phyloP scores from a whole-genome alignment of 2,113 vertebrate genomes.

The Apistogramma diplotaenia region DNA sequence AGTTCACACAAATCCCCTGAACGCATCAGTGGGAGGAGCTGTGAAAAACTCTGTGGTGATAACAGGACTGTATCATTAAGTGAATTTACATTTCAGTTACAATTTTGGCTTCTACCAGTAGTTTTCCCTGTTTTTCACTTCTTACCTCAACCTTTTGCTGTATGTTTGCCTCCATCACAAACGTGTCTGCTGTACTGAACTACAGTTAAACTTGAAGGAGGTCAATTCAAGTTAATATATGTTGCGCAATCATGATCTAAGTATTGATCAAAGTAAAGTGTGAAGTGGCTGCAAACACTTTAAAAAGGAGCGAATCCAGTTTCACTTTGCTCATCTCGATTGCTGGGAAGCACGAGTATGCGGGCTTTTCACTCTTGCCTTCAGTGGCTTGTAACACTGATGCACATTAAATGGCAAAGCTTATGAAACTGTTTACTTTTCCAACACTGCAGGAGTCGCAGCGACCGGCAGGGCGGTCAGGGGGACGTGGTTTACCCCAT shows the following conservation, averaged over 20 bases:
- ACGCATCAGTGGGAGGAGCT: neutral
- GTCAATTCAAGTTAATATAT: neutral
- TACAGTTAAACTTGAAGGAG: neutral
- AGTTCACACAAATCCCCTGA: fast-evolving
- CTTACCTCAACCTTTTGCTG: neutral
- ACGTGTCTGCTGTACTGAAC: neutral
- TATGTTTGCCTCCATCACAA: neutral
- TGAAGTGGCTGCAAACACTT: too few relatives aligned
- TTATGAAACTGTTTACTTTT: neutral
- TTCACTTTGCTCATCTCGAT: neutral
- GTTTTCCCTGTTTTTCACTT: neutral
- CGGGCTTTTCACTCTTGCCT: neutral
- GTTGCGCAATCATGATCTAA: too few relatives aligned
- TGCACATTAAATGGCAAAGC: neutral
- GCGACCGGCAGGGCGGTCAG: slow-evolving; percentile 82
- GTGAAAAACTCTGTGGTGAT: neutral
- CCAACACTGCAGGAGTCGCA: slow-evolving; percentile 75
- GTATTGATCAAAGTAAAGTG: too few relatives aligned
- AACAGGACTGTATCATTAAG: neutral
- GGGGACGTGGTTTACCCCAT: slow-evolving; percentile 88
- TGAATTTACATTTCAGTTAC: fast-evolving
- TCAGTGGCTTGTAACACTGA: neutral
- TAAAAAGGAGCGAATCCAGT: neutral
- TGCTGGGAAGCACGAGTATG: neutral
- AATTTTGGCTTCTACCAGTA: neutral